Evolutionary conservation across 1,140 invertebrate genomes (phyloP).

Genomic region (Pinna nobilis): DNA sequence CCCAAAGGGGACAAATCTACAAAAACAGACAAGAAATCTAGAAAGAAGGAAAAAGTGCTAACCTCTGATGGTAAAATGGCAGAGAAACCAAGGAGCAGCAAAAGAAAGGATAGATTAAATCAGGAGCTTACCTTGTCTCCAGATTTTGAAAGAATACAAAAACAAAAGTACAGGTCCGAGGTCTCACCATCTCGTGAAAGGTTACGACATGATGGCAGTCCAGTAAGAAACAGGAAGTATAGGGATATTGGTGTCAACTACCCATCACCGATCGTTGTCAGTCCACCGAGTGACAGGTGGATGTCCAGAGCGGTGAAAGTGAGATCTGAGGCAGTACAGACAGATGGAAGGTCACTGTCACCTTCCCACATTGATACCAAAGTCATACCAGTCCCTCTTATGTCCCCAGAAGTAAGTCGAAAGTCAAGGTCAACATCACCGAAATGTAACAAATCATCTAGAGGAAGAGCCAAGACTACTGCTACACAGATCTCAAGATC

Average conservation of each 20-base stretch:
- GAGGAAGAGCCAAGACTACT: not conserved
- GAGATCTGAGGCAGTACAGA: slow-evolving; percentile 57
- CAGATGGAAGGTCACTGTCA: slow-evolving; percentile 38
- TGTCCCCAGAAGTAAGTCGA: slow-evolving; percentile 29
- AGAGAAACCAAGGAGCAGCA: no score
- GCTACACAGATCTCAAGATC: slow-evolving; percentile 22
- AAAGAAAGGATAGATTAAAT: slow-evolving; percentile 27
- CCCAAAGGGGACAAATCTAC: slow-evolving; percentile 12
- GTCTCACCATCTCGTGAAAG: slow-evolving; percentile 5
- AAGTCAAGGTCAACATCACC: slow-evolving; percentile 19
- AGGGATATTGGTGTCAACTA: slow-evolving; percentile 59
- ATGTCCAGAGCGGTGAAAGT: slow-evolving; percentile 40
- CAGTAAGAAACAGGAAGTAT: not conserved
- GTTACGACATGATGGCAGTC: slow-evolving; percentile 1
- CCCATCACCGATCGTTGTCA: slow-evolving; percentile 55
- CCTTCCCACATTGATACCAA: slow-evolving; percentile 33
- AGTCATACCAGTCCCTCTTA: slow-evolving; percentile 36
- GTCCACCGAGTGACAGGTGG: slow-evolving; percentile 36
- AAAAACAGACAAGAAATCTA: slow-evolving; percentile 8
- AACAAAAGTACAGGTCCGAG: not conserved
- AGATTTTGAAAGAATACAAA: slow-evolving; percentile 1
- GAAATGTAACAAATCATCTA: slow-evolving; percentile 21
- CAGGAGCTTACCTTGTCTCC: not conserved
- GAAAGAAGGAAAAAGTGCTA: not conserved
- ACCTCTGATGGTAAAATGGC: no score